These are phyloP conservation scores for Lophochroa leadbeateri DNA, from an alignment of 2,113 vertebrate species.

Conservation along the genomic window DNA sequence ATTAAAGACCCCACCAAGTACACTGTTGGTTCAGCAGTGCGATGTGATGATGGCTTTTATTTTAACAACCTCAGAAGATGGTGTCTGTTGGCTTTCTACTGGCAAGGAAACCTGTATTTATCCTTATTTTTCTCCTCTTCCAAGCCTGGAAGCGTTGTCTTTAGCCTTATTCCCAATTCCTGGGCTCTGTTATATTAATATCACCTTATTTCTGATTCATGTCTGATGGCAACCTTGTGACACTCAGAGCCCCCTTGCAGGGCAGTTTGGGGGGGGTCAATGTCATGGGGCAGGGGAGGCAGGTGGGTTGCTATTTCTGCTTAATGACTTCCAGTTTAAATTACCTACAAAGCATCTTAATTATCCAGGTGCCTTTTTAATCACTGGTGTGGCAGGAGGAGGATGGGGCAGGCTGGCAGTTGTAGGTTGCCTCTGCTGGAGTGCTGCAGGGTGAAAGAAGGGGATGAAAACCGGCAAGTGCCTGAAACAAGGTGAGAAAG, in stretches of 20 bases:
- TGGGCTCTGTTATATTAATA: conserved; percentile 44
- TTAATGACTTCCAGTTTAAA: conserved; percentile 63
- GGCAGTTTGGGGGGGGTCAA: not conserved
- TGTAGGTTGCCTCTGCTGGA: not conserved
- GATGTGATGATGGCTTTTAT: not conserved
- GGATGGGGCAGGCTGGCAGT: not conserved
- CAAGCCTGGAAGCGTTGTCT: conserved; percentile 9
- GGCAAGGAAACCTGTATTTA: conserved; percentile 1
- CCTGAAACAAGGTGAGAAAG: not conserved
- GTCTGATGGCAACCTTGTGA: conserved; percentile 54
- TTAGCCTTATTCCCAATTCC: conserved; percentile 60
- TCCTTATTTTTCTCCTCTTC: not conserved
- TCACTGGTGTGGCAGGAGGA: not conserved
- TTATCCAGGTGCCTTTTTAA: conserved; percentile 44
- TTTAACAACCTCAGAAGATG: conserved; percentile 43
- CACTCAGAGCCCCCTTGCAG: conserved; percentile 50
- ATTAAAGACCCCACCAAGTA: conserved; percentile 29
- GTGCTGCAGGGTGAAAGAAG: not conserved
- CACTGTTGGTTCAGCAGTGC: conserved; percentile 26
- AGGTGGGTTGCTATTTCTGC: conserved; percentile 46
- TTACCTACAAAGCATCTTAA: conserved; percentile 43
- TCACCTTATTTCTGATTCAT: conserved; percentile 58
- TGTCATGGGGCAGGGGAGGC: not conserved
- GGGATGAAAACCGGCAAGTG: not conserved
- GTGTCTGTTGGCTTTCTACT: conserved; percentile 38